Conservation (phyloP, 1,140 invertebrate genomes). For the Helicoverpa armigera region DNA sequence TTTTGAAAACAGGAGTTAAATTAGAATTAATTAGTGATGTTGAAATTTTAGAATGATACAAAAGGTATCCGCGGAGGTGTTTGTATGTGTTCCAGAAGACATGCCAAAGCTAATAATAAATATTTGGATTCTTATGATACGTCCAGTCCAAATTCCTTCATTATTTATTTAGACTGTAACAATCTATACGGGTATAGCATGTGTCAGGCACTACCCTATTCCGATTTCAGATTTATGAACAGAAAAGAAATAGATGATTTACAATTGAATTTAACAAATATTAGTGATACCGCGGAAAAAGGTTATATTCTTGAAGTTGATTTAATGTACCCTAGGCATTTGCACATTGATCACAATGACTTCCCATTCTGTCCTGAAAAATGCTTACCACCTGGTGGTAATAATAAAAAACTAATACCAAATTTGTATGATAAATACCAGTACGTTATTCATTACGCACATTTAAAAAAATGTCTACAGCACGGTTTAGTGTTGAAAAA, state of each 20-base stretch:
- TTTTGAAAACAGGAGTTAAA: constrained; percentile 67
- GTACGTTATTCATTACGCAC: constrained; percentile 14
- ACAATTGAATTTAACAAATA: background rate
- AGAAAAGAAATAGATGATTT: constrained; percentile 2
- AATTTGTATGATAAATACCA: constrained; percentile 61
- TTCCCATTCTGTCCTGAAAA: constrained; percentile 75
- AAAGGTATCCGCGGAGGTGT: constrained; percentile 77
- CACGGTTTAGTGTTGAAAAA: background rate
- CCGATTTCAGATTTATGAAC: constrained; percentile 38
- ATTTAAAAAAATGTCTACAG: constrained; percentile 1
- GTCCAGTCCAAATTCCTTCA: constrained; percentile 56
- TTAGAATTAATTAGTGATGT: constrained; percentile 78
- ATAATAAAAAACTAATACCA: constrained; percentile 66
- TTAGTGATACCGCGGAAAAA: background rate
- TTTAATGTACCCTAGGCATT: constrained; percentile 66
- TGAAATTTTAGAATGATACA: constrained; percentile 72
- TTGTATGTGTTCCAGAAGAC: constrained; percentile 66
- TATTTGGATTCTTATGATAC: constrained; percentile 56
- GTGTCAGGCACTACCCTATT: constrained; percentile 49
- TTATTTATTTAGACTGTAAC: constrained; percentile 79
- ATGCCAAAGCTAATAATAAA: constrained; percentile 74
- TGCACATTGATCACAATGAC: constrained; percentile 81
- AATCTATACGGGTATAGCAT: constrained; percentile 83
- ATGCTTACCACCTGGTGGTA: constrained; percentile 38
- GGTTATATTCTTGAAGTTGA: constrained; percentile 83